These are phyloP conservation scores for Pogona vitticeps DNA, from an alignment of 2,113 vertebrate genomes.

Conservation along the genomic window DNA sequence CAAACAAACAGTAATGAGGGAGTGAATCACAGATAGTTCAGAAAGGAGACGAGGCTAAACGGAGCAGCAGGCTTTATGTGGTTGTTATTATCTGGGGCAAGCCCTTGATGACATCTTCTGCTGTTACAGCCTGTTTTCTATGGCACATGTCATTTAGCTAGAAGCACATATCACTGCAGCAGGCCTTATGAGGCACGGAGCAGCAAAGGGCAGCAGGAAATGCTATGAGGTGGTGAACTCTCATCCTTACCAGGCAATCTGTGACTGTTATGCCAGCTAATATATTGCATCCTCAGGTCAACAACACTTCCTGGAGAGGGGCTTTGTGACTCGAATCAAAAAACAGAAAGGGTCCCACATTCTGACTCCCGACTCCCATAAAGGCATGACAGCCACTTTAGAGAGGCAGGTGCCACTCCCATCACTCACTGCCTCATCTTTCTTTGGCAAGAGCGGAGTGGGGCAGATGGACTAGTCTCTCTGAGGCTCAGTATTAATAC, in stretches of 20 bases:
- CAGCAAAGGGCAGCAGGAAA: neutral
- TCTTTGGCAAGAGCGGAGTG: neutral
- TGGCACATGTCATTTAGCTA: neutral
- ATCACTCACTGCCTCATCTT: neutral
- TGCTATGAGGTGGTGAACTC: neutral
- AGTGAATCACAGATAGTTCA: neutral
- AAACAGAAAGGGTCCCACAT: too few relatives aligned
- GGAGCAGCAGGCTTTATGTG: neutral
- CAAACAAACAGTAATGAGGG: neutral
- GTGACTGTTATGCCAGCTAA: neutral
- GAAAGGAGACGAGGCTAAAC: neutral
- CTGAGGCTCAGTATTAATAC: too few relatives aligned
- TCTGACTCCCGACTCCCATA: neutral
- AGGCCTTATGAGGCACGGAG: neutral
- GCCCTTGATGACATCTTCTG: neutral
- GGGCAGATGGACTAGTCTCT: too few relatives aligned
- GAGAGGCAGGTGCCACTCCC: neutral
- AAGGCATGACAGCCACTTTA: neutral
- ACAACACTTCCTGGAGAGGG: neutral
- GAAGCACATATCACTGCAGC: neutral
- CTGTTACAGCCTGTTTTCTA: neutral
- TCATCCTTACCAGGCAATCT: neutral
- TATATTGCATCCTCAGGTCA: neutral
- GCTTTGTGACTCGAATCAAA: neutral
- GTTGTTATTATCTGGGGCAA: neutral